Percentiles rank a stretch among this genome's conserved stretches.
Conservation (phyloP, 2,113 vertebrate species). For the Monopterus albus region DNA sequence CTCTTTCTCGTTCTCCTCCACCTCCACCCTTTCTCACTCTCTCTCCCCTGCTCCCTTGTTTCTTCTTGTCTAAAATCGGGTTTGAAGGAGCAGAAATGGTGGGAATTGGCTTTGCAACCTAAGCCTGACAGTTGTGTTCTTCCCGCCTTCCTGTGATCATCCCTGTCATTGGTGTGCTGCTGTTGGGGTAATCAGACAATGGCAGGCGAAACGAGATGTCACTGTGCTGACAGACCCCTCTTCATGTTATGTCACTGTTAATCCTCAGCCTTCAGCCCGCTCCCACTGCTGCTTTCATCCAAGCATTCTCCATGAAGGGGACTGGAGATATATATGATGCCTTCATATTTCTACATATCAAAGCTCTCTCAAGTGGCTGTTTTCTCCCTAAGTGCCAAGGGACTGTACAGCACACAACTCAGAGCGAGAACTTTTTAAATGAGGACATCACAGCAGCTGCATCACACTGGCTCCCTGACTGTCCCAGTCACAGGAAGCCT, state of each 20-base stretch:
- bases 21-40: constrained; percentile 56
- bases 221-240: constrained; percentile 88
- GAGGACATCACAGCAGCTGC: constrained; percentile 68
- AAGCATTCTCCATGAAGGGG: constrained; percentile 49
- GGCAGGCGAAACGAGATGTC: constrained; percentile 89
- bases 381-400: constrained; percentile 74
- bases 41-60: constrained; percentile 62
- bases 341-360: constrained; percentile 81
- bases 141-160: constrained; percentile 98
- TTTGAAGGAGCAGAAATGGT: constrained; percentile 89
- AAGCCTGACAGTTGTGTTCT: constrained; percentile 92
- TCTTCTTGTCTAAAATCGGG: constrained; percentile 78
- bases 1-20: constrained; percentile 60
- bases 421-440: constrained; percentile 73
- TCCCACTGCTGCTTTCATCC: constrained; percentile 71
- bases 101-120: constrained; percentile 92
- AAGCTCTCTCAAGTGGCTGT: constrained; percentile 73
- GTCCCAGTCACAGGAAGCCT: constrained; percentile 67
- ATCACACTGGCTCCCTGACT: constrained; percentile 38
- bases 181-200: constrained; percentile 89
- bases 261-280: constrained; percentile 83
- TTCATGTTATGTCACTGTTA: constrained; percentile 87
- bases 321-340: constrained; percentile 76
- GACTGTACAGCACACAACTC: constrained; percentile 68
- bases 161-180: constrained; percentile 87